A percentile compares a stretch with the other conserved stretches of the same genome.
These are phyloP conservation scores for Drosophila hawaiiensis DNA, from an alignment of 2,888 invertebrate species.

Conservation along the genomic window DNA sequence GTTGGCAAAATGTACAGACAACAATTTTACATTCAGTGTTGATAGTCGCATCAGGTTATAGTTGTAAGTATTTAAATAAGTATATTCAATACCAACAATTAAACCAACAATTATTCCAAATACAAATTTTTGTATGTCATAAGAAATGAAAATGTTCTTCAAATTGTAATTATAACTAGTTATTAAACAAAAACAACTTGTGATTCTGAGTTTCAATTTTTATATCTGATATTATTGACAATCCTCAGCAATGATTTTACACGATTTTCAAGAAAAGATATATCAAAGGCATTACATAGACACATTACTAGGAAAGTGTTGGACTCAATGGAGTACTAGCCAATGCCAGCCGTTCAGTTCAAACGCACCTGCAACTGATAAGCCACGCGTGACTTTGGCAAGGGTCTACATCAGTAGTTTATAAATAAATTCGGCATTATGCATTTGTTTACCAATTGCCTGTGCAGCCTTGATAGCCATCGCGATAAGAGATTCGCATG, in stretches of 20 bases:
- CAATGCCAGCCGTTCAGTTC: not conserved
- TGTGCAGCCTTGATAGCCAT: constrained; percentile 6
- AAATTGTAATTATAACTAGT: not conserved
- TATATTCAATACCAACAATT: not conserved
- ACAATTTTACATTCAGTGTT: not conserved
- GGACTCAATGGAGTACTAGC: constrained; percentile 40
- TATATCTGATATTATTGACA: no score
- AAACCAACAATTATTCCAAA: not conserved
- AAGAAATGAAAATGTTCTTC: not conserved
- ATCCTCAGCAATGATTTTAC: not conserved
- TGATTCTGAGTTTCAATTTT: accelerated
- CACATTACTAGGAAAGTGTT: constrained; percentile 5
- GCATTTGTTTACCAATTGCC: constrained; percentile 25
- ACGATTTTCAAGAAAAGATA: not conserved
- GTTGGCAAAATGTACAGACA: not conserved
- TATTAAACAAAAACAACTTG: not conserved
- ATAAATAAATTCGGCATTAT: constrained; percentile 47
- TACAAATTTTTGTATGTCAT: not conserved
- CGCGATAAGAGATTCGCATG: constrained; percentile 46
- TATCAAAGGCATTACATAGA: not conserved
- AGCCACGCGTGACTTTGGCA: constrained; percentile 34
- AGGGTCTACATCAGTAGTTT: constrained; percentile 56
- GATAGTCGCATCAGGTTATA: not conserved
- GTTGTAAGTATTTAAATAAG: not conserved
- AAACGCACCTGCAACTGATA: constrained; percentile 37